phyloP scores from a whole-genome alignment of 1,140 invertebrate genomes.

The Kradibia gibbosae region DNA sequence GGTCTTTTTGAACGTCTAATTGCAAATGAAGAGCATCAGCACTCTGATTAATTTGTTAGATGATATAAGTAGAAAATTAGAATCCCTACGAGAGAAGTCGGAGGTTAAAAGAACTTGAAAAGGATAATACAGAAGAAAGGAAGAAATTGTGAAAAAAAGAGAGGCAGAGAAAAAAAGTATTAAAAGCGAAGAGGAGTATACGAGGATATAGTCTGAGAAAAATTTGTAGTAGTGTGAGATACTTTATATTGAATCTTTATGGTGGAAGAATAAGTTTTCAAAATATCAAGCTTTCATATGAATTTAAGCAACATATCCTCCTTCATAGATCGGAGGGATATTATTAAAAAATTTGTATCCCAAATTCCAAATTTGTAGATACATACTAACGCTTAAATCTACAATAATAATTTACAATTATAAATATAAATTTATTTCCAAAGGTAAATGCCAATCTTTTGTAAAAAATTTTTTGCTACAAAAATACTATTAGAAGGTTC shows the following conservation, averaged over 20 bases:
- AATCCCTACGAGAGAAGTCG: neutral
- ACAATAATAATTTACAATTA: no score
- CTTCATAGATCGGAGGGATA: no score
- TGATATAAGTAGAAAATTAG: neutral
- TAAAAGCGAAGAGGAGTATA: slow-evolving; percentile 33
- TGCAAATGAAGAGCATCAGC: slow-evolving; percentile 27
- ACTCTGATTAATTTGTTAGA: neutral
- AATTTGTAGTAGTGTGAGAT: slow-evolving; percentile 37
- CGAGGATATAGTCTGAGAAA: slow-evolving; percentile 40
- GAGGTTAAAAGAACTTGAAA: neutral
- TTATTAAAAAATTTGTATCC: no score
- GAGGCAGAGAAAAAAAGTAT: neutral
- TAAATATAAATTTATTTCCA: no score
- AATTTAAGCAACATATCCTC: slow-evolving; percentile 35
- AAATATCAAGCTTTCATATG: slow-evolving; percentile 6
- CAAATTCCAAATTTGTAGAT: no score
- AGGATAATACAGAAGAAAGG: neutral
- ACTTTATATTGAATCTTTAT: neutral
- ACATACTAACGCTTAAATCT: no score
- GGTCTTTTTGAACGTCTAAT: slow-evolving; percentile 1
- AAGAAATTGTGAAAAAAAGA: neutral
- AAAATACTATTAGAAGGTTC: no score
- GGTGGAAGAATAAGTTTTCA: neutral
- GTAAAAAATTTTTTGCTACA: no score
- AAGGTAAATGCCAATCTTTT: no score